A percentile compares a stretch with the other conserved stretches of the same genome.
Conservation (phyloP, 2,113 vertebrate species). For the Probosciger aterrimus region DNA sequence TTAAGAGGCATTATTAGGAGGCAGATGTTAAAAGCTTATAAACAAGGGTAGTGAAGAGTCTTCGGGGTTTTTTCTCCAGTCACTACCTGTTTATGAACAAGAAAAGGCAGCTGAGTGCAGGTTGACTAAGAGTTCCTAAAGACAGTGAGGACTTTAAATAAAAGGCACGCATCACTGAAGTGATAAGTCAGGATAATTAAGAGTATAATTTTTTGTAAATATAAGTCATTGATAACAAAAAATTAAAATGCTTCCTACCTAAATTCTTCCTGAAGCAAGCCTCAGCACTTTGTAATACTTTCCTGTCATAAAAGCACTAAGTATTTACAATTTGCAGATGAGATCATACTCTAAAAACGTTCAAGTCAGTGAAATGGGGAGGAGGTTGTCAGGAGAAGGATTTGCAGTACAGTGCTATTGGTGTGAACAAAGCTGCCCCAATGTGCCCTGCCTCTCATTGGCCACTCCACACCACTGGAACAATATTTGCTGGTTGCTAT, state of each 20-base stretch:
- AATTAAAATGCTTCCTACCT: conserved; percentile 53
- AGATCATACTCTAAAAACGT: conserved; percentile 61
- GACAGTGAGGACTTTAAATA: neutral
- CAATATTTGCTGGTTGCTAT: conserved; percentile 79
- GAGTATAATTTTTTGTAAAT: neutral
- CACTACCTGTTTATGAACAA: neutral
- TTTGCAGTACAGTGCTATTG: neutral
- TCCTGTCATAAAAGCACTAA: conserved; percentile 63
- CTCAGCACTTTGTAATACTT: conserved; percentile 63
- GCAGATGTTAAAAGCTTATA: neutral
- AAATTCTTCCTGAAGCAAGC: conserved; percentile 46
- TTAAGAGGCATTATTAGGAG: neutral
- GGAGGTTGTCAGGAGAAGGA: neutral
- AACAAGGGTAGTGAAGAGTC: neutral
- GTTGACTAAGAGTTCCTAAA: neutral
- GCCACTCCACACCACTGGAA: neutral
- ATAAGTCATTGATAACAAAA: neutral
- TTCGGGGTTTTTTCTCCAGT: neutral
- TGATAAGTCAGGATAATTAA: neutral
- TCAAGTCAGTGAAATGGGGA: neutral
- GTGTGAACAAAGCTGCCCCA: neutral
- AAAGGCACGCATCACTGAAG: neutral
- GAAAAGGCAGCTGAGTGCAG: neutral
- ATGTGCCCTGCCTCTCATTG: neutral
- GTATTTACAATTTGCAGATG: conserved; percentile 67